phyloP scores from a whole-genome alignment of 2,797 vertebrate genomes.

The Pseudochaenichthys georgianus region DNA sequence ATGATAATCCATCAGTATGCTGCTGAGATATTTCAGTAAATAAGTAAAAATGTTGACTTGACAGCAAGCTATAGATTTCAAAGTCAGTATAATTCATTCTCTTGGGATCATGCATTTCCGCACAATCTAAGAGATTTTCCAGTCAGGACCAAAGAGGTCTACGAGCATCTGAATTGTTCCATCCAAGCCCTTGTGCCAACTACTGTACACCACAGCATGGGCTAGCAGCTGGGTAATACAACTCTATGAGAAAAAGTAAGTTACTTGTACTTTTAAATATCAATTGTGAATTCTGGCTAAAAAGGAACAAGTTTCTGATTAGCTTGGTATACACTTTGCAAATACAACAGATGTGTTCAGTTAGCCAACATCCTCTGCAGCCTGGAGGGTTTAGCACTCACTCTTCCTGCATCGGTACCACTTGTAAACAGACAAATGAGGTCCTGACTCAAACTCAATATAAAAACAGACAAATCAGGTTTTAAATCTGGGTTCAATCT shows the following conservation, averaged over 20 bases:
- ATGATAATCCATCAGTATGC: background rate
- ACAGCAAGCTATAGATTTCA: too few relatives aligned
- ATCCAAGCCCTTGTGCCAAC: background rate
- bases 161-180: background rate
- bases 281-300: slow-evolving; percentile 24
- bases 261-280: slow-evolving; percentile 6
- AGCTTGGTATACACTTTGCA: slow-evolving; percentile 28
- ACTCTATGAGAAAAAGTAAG: background rate
- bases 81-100: too few relatives aligned
- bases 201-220: too few relatives aligned
- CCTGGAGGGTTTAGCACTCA: slow-evolving; percentile 54
- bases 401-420: slow-evolving; percentile 60
- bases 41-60: too few relatives aligned
- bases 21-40: background rate
- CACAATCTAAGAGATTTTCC: background rate
- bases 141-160: background rate
- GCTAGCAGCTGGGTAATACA: background rate
- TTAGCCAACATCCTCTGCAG: slow-evolving; percentile 66
- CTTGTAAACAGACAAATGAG: slow-evolving; percentile 62
- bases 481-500: slow-evolving; percentile 22
- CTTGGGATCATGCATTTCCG: too few relatives aligned
- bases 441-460: slow-evolving; percentile 40
- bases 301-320: slow-evolving; percentile 44
- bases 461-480: slow-evolving; percentile 44
- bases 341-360: slow-evolving; percentile 58